These are phyloP conservation scores for Manduca sexta DNA, from an alignment of 1,140 invertebrate genomes.

Conservation along the genomic window DNA sequence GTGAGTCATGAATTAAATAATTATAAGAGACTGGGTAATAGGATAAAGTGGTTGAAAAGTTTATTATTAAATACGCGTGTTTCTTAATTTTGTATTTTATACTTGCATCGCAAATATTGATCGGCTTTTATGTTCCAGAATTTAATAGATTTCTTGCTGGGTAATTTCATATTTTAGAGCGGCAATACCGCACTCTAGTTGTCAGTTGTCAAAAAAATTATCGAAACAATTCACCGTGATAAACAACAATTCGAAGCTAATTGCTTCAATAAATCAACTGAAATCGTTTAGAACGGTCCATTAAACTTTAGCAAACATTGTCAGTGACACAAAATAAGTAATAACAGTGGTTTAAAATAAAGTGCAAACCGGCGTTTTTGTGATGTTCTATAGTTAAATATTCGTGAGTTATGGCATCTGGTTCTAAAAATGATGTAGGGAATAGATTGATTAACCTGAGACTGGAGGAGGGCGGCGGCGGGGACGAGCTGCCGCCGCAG, in stretches of 20 bases:
- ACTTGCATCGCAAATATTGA: no score
- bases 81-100: no score
- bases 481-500: conserved; percentile 58
- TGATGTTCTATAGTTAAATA: conserved; percentile 34
- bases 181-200: conserved; percentile 3
- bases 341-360: no score
- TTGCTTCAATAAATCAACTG: conserved; percentile 10
- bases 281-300: conserved; percentile 6
- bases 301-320: conserved; percentile 1
- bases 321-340: neutral
- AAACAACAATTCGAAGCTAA: conserved; percentile 18
- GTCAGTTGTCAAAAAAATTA: conserved; percentile 23
- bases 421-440: conserved; percentile 59
- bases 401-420: conserved; percentile 49
- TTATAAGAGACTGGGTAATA: no score
- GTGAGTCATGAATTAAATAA: no score
- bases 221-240: conserved; percentile 15
- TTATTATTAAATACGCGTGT: no score
- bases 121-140: no score
- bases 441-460: conserved; percentile 50
- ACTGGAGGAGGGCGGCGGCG: conserved; percentile 40
- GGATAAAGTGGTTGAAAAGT: no score
- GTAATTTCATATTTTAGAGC: no score
- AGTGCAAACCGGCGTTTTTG: conserved; percentile 23
- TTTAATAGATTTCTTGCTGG: no score